Evolutionary conservation across 30 jellyfish, hydroid and myxozoan genomes (phyloP).

Genomic region (Chironex yamaguchii): DNA sequence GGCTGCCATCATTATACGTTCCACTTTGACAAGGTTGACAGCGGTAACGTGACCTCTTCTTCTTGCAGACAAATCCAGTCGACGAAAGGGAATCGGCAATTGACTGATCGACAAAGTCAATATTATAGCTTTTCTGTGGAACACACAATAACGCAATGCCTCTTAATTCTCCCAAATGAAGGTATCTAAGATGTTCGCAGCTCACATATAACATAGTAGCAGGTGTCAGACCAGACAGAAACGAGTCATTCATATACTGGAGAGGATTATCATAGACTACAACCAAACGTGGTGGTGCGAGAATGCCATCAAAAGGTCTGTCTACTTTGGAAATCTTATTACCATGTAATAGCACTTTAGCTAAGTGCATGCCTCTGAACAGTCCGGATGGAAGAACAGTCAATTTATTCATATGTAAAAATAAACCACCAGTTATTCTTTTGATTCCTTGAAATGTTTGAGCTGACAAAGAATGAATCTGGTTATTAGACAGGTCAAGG

Average conservation of each 20-base stretch:
- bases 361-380: conserved; percentile 2
- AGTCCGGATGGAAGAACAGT: conserved; percentile 9
- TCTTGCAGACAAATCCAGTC: conserved; percentile 47
- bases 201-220: conserved; percentile 3
- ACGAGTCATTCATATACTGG: neutral
- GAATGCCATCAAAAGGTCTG: conserved; percentile 12
- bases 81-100: neutral
- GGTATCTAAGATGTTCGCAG: conserved; percentile 20
- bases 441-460: conserved; percentile 12
- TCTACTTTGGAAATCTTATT: conserved; percentile 11
- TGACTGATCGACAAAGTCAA: neutral
- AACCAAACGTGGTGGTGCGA: neutral
- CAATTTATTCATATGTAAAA: conserved; percentile 15
- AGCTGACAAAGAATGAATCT: conserved; percentile 4
- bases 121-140: conserved; percentile 1
- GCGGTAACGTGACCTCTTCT: neutral
- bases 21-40: conserved; percentile 66
- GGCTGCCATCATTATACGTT: neutral
- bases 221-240: neutral
- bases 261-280: conserved; percentile 14
- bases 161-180: neutral
- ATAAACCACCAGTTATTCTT: neutral
- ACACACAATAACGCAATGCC: conserved; percentile 32
- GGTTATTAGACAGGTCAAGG: neutral
- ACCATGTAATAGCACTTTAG: neutral